Conservation (phyloP, 1,140 invertebrate species). For the Macrosteles quadrilineatus region DNA sequence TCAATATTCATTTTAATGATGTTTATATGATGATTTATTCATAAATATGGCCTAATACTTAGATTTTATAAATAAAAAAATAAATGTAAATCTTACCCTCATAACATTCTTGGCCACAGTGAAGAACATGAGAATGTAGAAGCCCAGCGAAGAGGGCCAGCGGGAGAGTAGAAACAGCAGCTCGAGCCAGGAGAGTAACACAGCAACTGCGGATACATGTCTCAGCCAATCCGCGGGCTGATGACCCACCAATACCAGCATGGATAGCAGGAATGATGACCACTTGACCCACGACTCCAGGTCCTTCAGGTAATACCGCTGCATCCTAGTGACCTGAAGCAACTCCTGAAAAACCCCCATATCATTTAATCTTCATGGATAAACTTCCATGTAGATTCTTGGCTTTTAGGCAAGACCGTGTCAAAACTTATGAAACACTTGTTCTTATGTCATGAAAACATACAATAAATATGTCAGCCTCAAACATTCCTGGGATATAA, state of each 20-base stretch:
- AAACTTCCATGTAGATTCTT: not conserved
- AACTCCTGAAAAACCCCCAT: slow-evolving; percentile 35
- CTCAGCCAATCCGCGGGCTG: slow-evolving; percentile 49
- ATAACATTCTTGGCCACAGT: slow-evolving; percentile 54
- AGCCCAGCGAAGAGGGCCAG: slow-evolving; percentile 53
- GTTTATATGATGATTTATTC: too few relatives aligned
- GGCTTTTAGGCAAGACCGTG: not conserved
- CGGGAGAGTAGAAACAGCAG: slow-evolving; percentile 57
- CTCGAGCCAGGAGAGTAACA: slow-evolving; percentile 57
- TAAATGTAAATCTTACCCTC: slow-evolving; percentile 44
- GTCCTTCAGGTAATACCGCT: slow-evolving; percentile 38
- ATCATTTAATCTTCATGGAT: too few relatives aligned
- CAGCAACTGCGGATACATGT: slow-evolving; percentile 54
- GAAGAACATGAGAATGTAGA: slow-evolving; percentile 57
- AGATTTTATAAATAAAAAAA: slow-evolving; percentile 29
- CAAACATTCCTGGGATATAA: too few relatives aligned
- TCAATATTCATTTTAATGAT: too few relatives aligned
- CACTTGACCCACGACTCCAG: slow-evolving; percentile 43
- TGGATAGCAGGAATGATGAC: slow-evolving; percentile 30
- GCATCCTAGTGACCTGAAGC: slow-evolving; percentile 37
- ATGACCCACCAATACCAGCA: slow-evolving; percentile 26
- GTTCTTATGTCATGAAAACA: not conserved
- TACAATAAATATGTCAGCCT: too few relatives aligned
- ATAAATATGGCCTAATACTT: slow-evolving; percentile 52
- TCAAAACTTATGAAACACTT: not conserved